Evolutionary conservation across 1,140 invertebrate genomes (phyloP), one percentile per base, ranked within the genome.

Genomic region (Drosophila melanica): DNA sequence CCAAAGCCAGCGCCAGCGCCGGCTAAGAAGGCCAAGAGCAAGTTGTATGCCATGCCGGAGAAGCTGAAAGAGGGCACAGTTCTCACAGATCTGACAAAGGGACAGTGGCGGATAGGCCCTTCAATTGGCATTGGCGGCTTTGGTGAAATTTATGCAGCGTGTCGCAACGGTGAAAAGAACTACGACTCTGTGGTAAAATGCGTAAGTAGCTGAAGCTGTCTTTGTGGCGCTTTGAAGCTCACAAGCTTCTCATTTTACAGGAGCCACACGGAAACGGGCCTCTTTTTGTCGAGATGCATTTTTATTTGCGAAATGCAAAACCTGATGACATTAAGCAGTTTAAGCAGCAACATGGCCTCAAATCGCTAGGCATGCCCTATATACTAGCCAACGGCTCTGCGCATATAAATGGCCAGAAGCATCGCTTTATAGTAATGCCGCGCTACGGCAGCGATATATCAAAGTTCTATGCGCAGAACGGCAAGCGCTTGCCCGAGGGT

Each of bases 231-330:
- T 16, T 6, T 14, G 20, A 9, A 16, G 2, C 2, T 11, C n/a
- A 9, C 10, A 14, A 45, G 0, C 30, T 14, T 53, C 39, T 42
- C 0, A 11, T 44, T 20, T 92, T 92, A 42, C 84, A 98, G 96
- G 98, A 98, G 93, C 97, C 97, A 16, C 95, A 97, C 93, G 95
- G 93, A 57, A 99, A 98, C 95, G 98, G 98, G 1, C 98, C 98
- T 11, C 92, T 99, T 1, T 99, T 98, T 94, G 97, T 98, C 54
- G 98, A 99, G 94, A 97, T 98, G 93, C 95, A 98, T 93, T 98
- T 98, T 93, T 99, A 98, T 91, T 95, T 98, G 91, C 94, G 97
- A 82, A 96, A 96, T 92, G 96, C 95, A 8, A 98, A 96, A 92
- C 92, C 94, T 82, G 95, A 96, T 79, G 95, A 96, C 71, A 97